Evolutionary conservation across 37 sponge, comb jelly and placozoan genomes (phyloP).

Genomic region (Oopsacas minuta): DNA sequence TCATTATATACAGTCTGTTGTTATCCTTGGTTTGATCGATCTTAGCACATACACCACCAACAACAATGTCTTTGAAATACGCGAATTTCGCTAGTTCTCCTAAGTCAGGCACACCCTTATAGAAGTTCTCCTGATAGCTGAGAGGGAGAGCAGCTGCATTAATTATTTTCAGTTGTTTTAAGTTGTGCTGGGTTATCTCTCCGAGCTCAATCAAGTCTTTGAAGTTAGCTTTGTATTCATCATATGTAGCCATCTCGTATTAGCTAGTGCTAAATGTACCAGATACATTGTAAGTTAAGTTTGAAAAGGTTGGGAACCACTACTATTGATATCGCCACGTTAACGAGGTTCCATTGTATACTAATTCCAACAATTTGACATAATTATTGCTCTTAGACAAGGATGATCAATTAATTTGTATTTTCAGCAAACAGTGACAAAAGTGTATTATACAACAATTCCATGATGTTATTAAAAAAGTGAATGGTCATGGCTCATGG

Average conservation of each 20-base stretch:
- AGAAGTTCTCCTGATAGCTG: constrained; percentile 88
- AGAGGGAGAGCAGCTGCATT: constrained; percentile 89
- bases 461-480: too few species aligned
- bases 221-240: neutral
- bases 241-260: neutral
- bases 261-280: too few species aligned
- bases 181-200: constrained; percentile 86
- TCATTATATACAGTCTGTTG: constrained; percentile 87
- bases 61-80: constrained; percentile 90
- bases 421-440: too few species aligned
- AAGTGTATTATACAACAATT: too few species aligned
- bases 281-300: too few species aligned
- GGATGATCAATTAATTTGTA: too few species aligned
- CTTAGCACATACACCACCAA: constrained; percentile 91
- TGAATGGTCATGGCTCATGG: too few species aligned
- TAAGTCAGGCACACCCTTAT: constrained; percentile 64
- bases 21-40: constrained; percentile 50
- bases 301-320: too few species aligned
- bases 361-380: too few species aligned
- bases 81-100: constrained; percentile 90
- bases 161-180: constrained; percentile 72
- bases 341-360: too few species aligned
- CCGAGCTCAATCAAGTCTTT: constrained; percentile 55
- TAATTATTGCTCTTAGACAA: too few species aligned
- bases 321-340: too few species aligned